A percentile compares a stretch with the other conserved stretches of the same genome.
Conservation (phyloP, 1,140 invertebrate genomes). For the Anthonomus grandis region DNA sequence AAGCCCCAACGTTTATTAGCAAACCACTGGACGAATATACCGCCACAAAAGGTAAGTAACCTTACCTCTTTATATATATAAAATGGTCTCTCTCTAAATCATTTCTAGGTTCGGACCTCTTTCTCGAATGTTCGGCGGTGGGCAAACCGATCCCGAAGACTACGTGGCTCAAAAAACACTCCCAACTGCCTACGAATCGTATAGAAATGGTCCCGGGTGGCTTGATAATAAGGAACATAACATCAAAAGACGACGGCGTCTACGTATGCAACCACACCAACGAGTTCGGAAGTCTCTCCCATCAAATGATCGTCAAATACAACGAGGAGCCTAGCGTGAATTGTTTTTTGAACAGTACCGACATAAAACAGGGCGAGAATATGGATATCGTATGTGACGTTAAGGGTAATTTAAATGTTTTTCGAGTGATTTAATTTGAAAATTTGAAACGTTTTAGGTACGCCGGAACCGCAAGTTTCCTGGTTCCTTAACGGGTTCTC, state of each 20-base stretch:
- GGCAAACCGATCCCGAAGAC: constrained; percentile 59
- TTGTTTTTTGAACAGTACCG: constrained; percentile 55
- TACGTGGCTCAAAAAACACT: constrained; percentile 56
- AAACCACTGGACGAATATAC: constrained; percentile 52
- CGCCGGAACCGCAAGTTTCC: constrained; percentile 67
- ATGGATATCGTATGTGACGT: constrained; percentile 65
- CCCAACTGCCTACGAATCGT: constrained; percentile 47
- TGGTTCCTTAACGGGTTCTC: constrained; percentile 84
- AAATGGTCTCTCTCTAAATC: neutral
- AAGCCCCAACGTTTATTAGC: constrained; percentile 52
- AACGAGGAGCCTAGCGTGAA: constrained; percentile 61
- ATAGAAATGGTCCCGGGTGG: constrained; percentile 55
- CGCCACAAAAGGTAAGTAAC: constrained; percentile 50
- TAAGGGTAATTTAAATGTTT: constrained; percentile 50
- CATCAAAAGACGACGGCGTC: constrained; percentile 61
- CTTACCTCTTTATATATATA: neutral
- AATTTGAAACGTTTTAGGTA: constrained; percentile 25
- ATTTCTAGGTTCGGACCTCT: constrained; percentile 56
- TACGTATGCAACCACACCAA: constrained; percentile 65
- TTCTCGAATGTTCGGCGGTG: constrained; percentile 62
- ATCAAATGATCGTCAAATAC: constrained; percentile 52
- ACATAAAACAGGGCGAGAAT: constrained; percentile 63
- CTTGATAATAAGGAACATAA: constrained; percentile 61
- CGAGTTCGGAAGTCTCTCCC: constrained; percentile 49
- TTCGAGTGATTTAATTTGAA: neutral